Base-by-base conservation (phyloP, 2,797 vertebrate genomes). In the Diceros bicornis region DNA sequence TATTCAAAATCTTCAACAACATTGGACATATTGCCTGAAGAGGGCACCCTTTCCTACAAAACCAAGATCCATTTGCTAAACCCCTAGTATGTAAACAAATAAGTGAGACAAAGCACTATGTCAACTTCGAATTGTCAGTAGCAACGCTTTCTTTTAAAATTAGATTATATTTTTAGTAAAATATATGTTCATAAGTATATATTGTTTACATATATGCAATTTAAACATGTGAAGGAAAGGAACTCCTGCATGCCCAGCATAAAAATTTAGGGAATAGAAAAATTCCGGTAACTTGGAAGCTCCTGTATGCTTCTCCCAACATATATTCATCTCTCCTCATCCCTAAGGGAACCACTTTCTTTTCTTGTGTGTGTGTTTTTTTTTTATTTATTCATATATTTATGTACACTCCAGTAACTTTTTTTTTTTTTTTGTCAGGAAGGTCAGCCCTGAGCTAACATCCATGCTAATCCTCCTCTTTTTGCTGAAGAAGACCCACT, bases 21-120 rank as follows among this genome's bases (percentile, higher is more conserved):
- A 23, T 71, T 68, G 16, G 25, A 83, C 16, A 10, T 37, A 8
- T 1, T 32, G 37, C 98, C 98, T 18, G 89, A 17, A 98, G 98
- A 98, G 98, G 98, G 98, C 97, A 55, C 64, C 87, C 68, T 97
- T 96, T 66, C 90, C 94, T 16, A 20, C 0, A 2, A 75, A 97
- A 97, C 25, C 52, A 52, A 17, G 13, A 71, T 72, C 6, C 0
- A 12, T 25, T 7, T 5, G 52, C 47, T 12, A 20, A 75, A 2
- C 16, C 34, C n/a, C 23, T 52, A 44, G 44, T 4, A 41, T 0
- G 20, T 14, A 89, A 87, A 62, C 50, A 61, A 68, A 84, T 14
- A 32, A 61, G 32, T 74, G 32, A 62, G 66, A 91, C 29, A 77
- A 62, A 91, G 18, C 6, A 25, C n/a, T 32, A 4, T 9, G 41